Conservation (phyloP, 1,140 invertebrate species). For the Drosophila saltans region DNA sequence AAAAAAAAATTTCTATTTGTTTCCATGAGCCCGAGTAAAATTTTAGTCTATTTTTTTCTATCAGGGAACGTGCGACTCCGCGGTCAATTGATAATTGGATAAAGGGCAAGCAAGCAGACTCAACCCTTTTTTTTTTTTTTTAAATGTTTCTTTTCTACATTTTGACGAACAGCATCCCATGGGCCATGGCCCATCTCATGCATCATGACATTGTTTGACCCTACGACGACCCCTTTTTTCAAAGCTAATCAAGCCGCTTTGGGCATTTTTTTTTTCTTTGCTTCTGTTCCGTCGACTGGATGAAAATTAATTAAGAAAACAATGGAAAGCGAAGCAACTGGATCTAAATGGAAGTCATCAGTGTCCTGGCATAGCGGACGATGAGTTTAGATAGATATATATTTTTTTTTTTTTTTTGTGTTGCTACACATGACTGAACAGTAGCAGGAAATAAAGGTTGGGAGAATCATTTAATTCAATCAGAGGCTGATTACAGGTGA, state of each 20-base stretch:
- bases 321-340: slow-evolving; percentile 22
- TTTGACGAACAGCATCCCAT: slow-evolving; percentile 17
- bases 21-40: too few species aligned
- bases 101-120: slow-evolving; percentile 37
- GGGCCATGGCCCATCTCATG: slow-evolving; percentile 22
- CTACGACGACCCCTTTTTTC: slow-evolving; percentile 26
- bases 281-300: slow-evolving; percentile 28
- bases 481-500: not conserved
- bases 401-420: slow-evolving; percentile 28
- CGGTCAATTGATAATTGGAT: slow-evolving; percentile 75
- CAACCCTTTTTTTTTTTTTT: slow-evolving; percentile 39
- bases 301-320: slow-evolving; percentile 74
- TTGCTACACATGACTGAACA: slow-evolving; percentile 51
- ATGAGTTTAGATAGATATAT: slow-evolving; percentile 59
- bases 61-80: slow-evolving; percentile 38
- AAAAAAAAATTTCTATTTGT: not conserved
- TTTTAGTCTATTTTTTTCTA: not conserved
- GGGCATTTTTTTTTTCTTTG: slow-evolving; percentile 28
- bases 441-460: not conserved
- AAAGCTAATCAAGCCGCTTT: slow-evolving; percentile 21
- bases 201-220: slow-evolving; percentile 39
- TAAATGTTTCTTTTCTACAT: not conserved
- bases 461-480: not conserved
- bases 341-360: slow-evolving; percentile 7
- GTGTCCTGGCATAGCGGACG: slow-evolving; percentile 51